Conservation (phyloP, 2,797 vertebrate genomes). For the Sardinella longiceps region DNA sequence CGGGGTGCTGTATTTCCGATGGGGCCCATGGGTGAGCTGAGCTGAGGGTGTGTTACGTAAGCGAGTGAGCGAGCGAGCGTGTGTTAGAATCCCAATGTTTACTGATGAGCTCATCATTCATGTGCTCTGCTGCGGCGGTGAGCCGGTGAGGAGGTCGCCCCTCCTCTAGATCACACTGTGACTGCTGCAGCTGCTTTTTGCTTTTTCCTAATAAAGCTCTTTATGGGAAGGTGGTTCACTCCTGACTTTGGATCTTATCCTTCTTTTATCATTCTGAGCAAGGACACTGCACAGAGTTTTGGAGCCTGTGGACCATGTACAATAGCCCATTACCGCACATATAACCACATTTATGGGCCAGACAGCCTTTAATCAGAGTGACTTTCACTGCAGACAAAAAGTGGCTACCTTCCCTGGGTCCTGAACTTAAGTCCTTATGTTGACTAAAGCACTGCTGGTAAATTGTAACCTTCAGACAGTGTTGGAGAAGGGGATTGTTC, state of each 20-base stretch:
- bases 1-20: neutral
- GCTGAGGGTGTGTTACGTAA: conserved; percentile 1
- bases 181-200: neutral
- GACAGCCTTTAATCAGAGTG: conserved; percentile 6
- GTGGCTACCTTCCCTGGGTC: neutral
- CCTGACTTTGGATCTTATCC: conserved; percentile 15
- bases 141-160: neutral
- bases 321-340: neutral
- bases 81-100: neutral
- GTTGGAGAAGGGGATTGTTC: neutral
- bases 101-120: conserved; percentile 22
- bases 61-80: neutral
- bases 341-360: conserved; percentile 19
- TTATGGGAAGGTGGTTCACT: neutral
- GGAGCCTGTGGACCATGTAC: conserved; percentile 10
- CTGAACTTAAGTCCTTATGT: neutral
- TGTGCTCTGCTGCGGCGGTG: neutral
- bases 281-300: neutral
- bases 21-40: neutral
- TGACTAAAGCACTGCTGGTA: neutral
- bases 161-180: neutral
- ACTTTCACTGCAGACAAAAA: conserved; percentile 1
- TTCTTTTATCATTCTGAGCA: conserved; percentile 16
- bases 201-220: conserved; percentile 3
- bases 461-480: neutral